phyloP scores from a whole-genome alignment of 1,140 invertebrate genomes.

The Hesperophylax magnus region DNA sequence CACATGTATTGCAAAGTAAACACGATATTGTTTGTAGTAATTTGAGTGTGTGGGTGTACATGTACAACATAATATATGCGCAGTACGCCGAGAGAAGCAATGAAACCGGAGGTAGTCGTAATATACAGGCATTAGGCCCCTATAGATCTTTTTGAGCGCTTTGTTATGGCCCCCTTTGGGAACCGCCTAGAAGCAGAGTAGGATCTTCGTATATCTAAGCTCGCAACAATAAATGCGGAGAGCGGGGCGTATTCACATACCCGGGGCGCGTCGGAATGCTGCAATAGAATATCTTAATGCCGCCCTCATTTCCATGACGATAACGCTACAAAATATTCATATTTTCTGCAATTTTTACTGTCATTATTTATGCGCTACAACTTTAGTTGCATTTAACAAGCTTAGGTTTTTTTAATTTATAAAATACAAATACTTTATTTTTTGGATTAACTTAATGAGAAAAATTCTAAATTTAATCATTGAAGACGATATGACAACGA shows the following conservation, averaged over 20 bases:
- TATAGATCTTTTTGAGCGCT: slow-evolving; percentile 50
- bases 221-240: slow-evolving; percentile 32
- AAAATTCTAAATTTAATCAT: no score
- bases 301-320: slow-evolving; percentile 11
- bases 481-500: no score
- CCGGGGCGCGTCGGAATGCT: slow-evolving; percentile 1
- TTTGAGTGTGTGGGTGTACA: slow-evolving; percentile 7
- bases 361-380: no score
- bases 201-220: slow-evolving; percentile 27
- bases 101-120: slow-evolving; percentile 49
- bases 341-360: neutral
- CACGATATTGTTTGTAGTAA: slow-evolving; percentile 28
- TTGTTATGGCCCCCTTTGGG: slow-evolving; percentile 46
- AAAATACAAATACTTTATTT: no score
- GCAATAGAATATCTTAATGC: slow-evolving; percentile 19
- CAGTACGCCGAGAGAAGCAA: slow-evolving; percentile 37
- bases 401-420: no score
- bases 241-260: neutral
- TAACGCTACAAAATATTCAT: neutral
- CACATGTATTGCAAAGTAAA: neutral
- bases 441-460: no score
- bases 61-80: slow-evolving; percentile 40
- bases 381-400: no score
- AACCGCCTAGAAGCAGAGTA: slow-evolving; percentile 32
- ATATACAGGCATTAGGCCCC: slow-evolving; percentile 41